Evolutionary conservation across 2,113 vertebrate genomes (phyloP).

Genomic region (Notiomystis cincta): DNA sequence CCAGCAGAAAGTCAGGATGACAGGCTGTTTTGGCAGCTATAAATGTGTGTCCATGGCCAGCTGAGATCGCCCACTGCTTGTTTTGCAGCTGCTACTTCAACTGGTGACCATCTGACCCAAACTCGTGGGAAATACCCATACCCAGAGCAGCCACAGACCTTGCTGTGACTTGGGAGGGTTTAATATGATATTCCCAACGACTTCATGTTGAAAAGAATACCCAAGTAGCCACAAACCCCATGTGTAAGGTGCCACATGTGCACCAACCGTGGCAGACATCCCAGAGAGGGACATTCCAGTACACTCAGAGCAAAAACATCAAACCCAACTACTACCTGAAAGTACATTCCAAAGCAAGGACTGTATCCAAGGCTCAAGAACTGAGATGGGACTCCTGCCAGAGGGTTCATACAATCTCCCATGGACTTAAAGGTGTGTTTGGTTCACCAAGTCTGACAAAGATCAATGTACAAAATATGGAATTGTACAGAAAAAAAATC

Average conservation of each 20-base stretch:
- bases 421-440: neutral
- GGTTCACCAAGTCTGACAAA: neutral
- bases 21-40: neutral
- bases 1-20: neutral
- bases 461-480: rapidly evolving
- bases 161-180: neutral
- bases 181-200: neutral
- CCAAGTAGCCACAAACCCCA: neutral
- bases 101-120: neutral
- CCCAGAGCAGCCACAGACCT: neutral
- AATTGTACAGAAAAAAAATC: neutral
- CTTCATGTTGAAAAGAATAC: neutral
- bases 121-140: rapidly evolving
- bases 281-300: neutral
- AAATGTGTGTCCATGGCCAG: neutral
- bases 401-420: neutral
- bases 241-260: neutral
- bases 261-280: neutral
- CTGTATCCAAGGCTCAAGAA: neutral
- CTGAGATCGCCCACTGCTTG: neutral
- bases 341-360: neutral
- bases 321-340: neutral
- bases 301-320: neutral
- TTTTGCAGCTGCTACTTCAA: neutral
- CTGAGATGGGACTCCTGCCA: neutral